Evolutionary conservation across 2,797 vertebrate genomes (phyloP).

Genomic region (Epinephelus malabaricus): DNA sequence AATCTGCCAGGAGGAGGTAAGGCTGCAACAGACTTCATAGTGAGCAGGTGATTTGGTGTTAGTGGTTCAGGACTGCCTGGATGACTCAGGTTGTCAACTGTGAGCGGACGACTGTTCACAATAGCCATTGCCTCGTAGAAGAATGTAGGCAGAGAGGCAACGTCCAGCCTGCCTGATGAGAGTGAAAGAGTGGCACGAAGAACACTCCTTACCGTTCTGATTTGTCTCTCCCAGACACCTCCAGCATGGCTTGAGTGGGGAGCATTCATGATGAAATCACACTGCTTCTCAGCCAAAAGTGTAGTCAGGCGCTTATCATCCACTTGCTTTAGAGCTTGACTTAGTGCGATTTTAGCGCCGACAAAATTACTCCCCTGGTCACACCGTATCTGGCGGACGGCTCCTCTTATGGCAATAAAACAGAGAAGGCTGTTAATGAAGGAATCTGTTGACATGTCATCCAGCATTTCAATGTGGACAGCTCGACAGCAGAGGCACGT

Average conservation of each 20-base stretch:
- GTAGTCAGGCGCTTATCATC: neutral
- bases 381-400: too few relatives aligned
- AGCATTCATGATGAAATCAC: neutral
- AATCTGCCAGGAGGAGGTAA: slow-evolving; percentile 1
- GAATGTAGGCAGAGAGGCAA: slow-evolving; percentile 19
- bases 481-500: too few relatives aligned
- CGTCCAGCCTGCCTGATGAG: neutral
- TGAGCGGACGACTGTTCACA: slow-evolving; percentile 22
- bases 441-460: too few relatives aligned
- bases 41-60: slow-evolving; percentile 46
- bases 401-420: too few relatives aligned
- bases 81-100: slow-evolving; percentile 15
- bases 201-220: slow-evolving; percentile 10
- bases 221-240: slow-evolving; percentile 12
- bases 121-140: slow-evolving; percentile 25
- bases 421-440: too few relatives aligned
- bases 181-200: neutral
- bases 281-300: slow-evolving; percentile 17
- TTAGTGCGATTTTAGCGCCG: neutral
- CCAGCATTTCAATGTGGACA: too few relatives aligned
- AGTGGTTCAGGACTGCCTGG: slow-evolving; percentile 31
- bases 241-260: neutral
- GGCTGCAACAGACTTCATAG: neutral
- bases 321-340: slow-evolving; percentile 14
- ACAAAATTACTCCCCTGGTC: neutral